These are phyloP conservation scores for Thunnus maccoyii DNA, from an alignment of 2,113 vertebrate genomes.

Conservation along the genomic window DNA sequence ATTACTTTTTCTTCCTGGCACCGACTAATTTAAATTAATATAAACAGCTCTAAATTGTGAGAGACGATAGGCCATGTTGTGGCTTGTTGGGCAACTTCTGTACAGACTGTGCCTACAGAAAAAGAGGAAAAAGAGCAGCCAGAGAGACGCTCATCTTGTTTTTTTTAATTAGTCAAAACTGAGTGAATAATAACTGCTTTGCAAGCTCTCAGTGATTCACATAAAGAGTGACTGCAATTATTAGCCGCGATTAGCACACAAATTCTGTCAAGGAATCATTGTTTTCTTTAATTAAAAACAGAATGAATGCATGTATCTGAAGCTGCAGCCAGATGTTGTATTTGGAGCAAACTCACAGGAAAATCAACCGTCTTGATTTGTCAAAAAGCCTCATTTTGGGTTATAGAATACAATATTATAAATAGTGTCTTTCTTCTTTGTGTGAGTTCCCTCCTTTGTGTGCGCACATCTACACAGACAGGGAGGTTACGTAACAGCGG, in stretches of 20 bases:
- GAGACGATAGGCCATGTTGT: background rate
- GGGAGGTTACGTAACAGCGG: conserved; percentile 44
- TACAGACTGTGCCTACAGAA: background rate
- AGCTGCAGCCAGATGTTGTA: conserved; percentile 10
- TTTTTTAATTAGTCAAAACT: conserved; percentile 38
- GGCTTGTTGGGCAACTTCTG: conserved; percentile 32
- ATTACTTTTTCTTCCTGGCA: conserved; percentile 33
- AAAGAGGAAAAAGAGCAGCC: conserved; percentile 17
- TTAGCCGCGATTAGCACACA: conserved; percentile 19
- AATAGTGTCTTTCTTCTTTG: conserved; percentile 3
- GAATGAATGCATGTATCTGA: conserved; percentile 5
- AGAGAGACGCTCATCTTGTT: background rate
- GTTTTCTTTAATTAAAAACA: conserved; percentile 57
- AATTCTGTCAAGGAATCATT: conserved; percentile 25
- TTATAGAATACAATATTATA: conserved; percentile 35
- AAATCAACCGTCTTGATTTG: conserved; percentile 33
- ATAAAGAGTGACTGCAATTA: conserved; percentile 26
- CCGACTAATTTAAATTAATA: conserved; percentile 34
- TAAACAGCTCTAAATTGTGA: conserved; percentile 8
- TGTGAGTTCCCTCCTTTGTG: conserved; percentile 14
- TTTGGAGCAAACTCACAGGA: conserved; percentile 11
- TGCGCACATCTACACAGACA: conserved; percentile 2
- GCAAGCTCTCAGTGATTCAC: conserved; percentile 15
- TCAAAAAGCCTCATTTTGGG: conserved; percentile 31
- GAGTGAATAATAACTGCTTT: conserved; percentile 36